Percentiles rank a stretch among this genome's conserved stretches.
phyloP scores from a whole-genome alignment of 2,113 vertebrate genomes.

The Mus spicilegus region DNA sequence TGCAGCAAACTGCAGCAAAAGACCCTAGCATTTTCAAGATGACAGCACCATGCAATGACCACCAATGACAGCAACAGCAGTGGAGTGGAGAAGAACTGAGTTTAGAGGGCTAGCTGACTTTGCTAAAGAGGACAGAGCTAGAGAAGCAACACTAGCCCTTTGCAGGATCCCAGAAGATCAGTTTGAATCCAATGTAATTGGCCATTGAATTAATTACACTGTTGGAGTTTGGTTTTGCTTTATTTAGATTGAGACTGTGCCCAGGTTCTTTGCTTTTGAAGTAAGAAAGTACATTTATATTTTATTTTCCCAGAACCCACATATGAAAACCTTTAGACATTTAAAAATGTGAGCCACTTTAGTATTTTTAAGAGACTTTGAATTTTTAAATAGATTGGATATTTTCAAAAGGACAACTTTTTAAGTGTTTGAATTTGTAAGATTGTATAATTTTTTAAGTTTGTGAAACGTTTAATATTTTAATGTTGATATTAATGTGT shows the following conservation, averaged over 20 bases:
- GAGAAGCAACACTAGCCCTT: background rate
- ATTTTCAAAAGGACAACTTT: background rate
- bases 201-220: background rate
- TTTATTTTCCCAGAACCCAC: background rate
- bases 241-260: background rate
- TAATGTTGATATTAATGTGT: background rate
- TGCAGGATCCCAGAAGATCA: background rate
- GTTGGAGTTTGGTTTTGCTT: background rate
- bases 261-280: background rate
- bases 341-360: background rate
- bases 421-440: background rate
- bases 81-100: background rate
- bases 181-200: background rate
- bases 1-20: background rate
- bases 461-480: background rate
- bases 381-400: background rate
- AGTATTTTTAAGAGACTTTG: background rate
- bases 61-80: background rate
- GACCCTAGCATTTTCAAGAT: background rate
- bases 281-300: background rate
- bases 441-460: background rate
- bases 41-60: background rate
- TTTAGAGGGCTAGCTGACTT: background rate
- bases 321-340: background rate
- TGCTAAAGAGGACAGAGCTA: background rate